Conservation (phyloP, 1,140 invertebrate genomes). For the Drosophila guanche region DNA sequence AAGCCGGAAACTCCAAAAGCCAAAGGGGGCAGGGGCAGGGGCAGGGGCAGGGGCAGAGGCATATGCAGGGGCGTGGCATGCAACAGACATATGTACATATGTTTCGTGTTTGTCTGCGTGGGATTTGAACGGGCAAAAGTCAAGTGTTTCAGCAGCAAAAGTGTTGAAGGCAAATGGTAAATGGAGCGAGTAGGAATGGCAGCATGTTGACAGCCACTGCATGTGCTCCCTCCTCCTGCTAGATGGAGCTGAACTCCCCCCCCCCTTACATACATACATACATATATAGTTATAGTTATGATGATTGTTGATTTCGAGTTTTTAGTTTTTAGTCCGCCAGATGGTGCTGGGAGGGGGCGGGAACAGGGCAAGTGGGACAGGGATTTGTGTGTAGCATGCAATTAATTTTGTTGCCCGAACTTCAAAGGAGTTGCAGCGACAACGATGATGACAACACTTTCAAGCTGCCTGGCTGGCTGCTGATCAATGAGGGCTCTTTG, state of each 20-base stretch:
- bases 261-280: constrained; percentile 7
- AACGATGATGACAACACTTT: constrained; percentile 45
- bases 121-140: constrained; percentile 66
- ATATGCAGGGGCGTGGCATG: constrained; percentile 33
- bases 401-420: constrained; percentile 73
- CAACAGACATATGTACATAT: constrained; percentile 6
- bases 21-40: not conserved
- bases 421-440: constrained; percentile 71
- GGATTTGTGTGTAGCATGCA: constrained; percentile 69
- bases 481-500: constrained; percentile 67
- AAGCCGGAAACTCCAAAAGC: constrained; percentile 35
- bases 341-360: constrained; percentile 20
- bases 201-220: constrained; percentile 69
- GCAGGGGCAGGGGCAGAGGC: constrained; percentile 1
- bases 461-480: not conserved
- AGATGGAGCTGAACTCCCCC: not conserved
- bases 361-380: constrained; percentile 3
- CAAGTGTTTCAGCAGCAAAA: constrained; percentile 62
- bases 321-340: constrained; percentile 47
- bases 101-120: constrained; percentile 19
- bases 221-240: too few relatives aligned
- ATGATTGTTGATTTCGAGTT: constrained; percentile 80
- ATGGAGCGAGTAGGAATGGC: constrained; percentile 43
- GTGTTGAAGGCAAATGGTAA: constrained; percentile 52
- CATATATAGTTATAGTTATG: constrained; percentile 71